Percentiles rank a stretch among this genome's conserved stretches.
Conservation (phyloP, 2,113 vertebrate genomes). For the Tylochromis polylepis region DNA sequence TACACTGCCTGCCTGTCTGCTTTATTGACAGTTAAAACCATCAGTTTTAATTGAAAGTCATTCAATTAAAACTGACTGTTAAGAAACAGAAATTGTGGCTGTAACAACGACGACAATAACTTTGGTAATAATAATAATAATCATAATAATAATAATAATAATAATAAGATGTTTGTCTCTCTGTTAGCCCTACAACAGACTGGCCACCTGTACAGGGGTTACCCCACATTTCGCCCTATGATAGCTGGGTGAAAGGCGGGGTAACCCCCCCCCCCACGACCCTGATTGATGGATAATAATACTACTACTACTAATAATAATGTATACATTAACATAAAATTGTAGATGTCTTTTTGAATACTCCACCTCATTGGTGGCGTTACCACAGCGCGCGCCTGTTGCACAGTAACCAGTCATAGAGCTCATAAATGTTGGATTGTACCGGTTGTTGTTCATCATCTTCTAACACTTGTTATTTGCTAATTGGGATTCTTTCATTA, state of each 20-base stretch:
- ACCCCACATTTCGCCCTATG: not conserved
- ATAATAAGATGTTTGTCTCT: not conserved
- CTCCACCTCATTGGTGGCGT: accelerated
- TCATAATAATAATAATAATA: not conserved
- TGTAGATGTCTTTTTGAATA: not conserved
- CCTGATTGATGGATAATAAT: not conserved
- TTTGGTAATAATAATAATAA: not conserved
- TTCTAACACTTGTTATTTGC: not conserved
- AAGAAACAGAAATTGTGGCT: not conserved
- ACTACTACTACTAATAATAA: not conserved
- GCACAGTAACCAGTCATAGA: not conserved
- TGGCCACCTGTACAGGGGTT: not conserved
- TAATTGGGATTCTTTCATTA: not conserved
- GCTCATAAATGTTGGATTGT: not conserved
- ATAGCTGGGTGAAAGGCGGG: not conserved
- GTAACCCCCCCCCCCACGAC: not conserved
- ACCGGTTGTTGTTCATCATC: not conserved
- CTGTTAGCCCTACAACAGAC: not conserved
- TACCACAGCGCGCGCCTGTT: not conserved
- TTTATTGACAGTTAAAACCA: too few relatives aligned
- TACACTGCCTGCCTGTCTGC: not conserved
- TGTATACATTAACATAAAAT: not conserved
- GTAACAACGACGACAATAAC: not conserved
- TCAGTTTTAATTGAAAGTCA: not conserved
- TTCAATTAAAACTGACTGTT: not conserved